Evolutionary conservation across 2,797 vertebrate genomes (phyloP).

Genomic region (Chanos chanos): DNA sequence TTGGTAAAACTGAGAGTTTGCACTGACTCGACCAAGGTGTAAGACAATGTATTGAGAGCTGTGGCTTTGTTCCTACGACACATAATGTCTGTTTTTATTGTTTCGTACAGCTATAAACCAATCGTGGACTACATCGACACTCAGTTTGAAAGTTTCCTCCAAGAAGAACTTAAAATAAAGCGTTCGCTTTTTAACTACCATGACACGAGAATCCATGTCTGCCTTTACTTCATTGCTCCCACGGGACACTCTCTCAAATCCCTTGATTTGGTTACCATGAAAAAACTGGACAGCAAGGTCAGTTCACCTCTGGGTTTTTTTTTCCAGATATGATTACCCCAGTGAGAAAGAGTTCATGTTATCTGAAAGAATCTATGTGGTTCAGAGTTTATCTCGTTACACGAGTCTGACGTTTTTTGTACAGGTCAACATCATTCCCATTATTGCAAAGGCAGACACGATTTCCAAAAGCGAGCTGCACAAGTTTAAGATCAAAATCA

Average conservation of each 20-base stretch:
- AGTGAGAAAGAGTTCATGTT: not conserved
- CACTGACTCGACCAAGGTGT: too few relatives aligned
- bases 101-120: conserved; percentile 91
- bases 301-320: not conserved
- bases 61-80: too few relatives aligned
- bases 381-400: too few relatives aligned
- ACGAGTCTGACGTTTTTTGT: too few relatives aligned
- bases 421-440: conserved; percentile 95
- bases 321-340: not conserved
- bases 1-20: too few relatives aligned
- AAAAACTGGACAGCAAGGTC: conserved; percentile 97
- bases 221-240: conserved; percentile 95
- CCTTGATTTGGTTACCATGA: conserved; percentile 95
- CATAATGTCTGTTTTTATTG: too few relatives aligned
- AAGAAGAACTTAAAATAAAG: conserved; percentile 95
- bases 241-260: conserved; percentile 94
- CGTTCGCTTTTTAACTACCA: conserved; percentile 88
- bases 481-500: conserved; percentile 97
- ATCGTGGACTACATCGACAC: conserved; percentile 93
- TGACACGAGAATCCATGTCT: conserved; percentile 90
- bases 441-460: conserved; percentile 95
- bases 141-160: conserved; percentile 92
- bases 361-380: not conserved
- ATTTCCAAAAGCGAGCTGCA: conserved; percentile 92
- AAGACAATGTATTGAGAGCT: too few relatives aligned